A percentile compares a stretch with the other conserved stretches of the same genome.
These are phyloP conservation scores for Batillaria attramentaria DNA, from an alignment of 1,140 invertebrate species.

Conservation along the genomic window DNA sequence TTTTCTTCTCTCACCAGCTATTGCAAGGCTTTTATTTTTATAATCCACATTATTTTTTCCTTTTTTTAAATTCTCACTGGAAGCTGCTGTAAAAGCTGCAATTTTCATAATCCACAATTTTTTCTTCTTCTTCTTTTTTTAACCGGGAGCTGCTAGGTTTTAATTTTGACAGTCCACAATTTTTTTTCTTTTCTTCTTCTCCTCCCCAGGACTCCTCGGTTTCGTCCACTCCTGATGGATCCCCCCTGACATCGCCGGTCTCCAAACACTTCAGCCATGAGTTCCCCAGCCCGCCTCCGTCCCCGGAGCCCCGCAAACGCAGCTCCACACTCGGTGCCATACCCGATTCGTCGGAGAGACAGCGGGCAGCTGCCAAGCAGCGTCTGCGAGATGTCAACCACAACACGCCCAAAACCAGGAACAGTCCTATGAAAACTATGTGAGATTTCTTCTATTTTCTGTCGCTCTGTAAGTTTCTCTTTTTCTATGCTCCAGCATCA, in stretches of 20 bases:
- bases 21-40: not conserved
- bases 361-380: slow-evolving; percentile 34
- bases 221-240: slow-evolving; percentile 58
- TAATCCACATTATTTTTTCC: not conserved
- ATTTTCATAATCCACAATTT: too few relatives aligned
- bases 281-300: slow-evolving; percentile 59
- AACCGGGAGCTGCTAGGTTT: too few relatives aligned
- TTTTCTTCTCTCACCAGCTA: too few relatives aligned
- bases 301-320: slow-evolving; percentile 55
- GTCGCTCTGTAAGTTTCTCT: too few relatives aligned
- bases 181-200: not conserved
- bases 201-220: slow-evolving; percentile 55
- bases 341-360: slow-evolving; percentile 42
- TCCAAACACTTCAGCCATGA: slow-evolving; percentile 52
- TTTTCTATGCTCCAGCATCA: too few relatives aligned
- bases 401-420: slow-evolving; percentile 37
- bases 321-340: slow-evolving; percentile 66
- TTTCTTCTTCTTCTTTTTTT: not conserved
- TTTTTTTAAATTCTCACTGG: not conserved
- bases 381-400: slow-evolving; percentile 41
- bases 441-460: slow-evolving; percentile 37
- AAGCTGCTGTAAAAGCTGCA: too few relatives aligned
- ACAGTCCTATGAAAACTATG: slow-evolving; percentile 63
- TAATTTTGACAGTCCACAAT: too few relatives aligned
- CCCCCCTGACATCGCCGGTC: slow-evolving; percentile 62